Conservation (phyloP, 2,888 invertebrate species). For the Ophraella communa region DNA sequence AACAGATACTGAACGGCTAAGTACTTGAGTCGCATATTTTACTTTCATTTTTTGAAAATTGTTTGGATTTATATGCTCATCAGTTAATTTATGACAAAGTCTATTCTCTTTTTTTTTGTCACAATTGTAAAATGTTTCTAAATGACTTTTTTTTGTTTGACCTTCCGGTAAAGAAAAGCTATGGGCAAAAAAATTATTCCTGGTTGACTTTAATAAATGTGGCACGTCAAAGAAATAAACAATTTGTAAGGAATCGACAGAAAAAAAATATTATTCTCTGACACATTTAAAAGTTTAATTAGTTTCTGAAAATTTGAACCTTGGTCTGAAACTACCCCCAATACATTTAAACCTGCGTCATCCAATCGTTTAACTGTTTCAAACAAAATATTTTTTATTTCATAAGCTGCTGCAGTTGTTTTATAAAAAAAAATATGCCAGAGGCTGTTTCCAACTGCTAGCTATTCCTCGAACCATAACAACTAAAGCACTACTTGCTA, state of each 20-base stretch:
- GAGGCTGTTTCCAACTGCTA: slow-evolving; percentile 27
- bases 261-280: too few relatives aligned
- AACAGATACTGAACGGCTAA: too few relatives aligned
- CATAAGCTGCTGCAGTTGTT: slow-evolving; percentile 3
- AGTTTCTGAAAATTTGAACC: slow-evolving; percentile 35
- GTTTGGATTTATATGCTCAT: too few relatives aligned
- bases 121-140: too few relatives aligned
- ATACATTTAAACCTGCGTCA: slow-evolving; percentile 28
- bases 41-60: too few relatives aligned
- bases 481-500: slow-evolving; percentile 11
- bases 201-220: slow-evolving; percentile 29
- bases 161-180: too few relatives aligned
- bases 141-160: too few relatives aligned
- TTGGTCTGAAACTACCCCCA: slow-evolving; percentile 31
- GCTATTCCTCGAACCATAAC: slow-evolving; percentile 19
- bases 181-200: slow-evolving; percentile 30
- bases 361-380: slow-evolving; percentile 23
- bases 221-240: slow-evolving; percentile 30
- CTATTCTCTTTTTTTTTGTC: too few relatives aligned
- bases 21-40: slow-evolving; percentile 15
- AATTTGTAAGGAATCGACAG: too few relatives aligned
- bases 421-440: slow-evolving; percentile 32
- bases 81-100: too few relatives aligned
- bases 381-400: slow-evolving; percentile 34
- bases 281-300: slow-evolving; percentile 14